Evolutionary conservation across 23 tunicate genomes (phyloP).

Genomic region (Oikopleura vanhoeffeni): DNA sequence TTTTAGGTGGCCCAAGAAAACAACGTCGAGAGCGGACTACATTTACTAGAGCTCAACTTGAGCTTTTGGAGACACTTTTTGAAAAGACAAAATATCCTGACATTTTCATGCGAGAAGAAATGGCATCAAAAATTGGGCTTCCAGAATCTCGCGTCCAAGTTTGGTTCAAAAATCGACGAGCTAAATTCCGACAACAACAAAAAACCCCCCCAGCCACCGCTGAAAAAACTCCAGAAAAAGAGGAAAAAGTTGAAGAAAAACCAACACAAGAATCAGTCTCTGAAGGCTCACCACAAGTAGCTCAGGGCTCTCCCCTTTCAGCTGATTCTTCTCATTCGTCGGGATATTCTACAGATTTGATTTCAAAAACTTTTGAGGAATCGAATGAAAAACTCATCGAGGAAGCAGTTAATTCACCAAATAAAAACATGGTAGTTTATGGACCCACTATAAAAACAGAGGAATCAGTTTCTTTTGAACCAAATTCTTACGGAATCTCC

Average conservation of each 20-base stretch:
- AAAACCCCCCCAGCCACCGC: background rate
- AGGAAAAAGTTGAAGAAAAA: background rate
- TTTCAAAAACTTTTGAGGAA: background rate
- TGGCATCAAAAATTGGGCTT: conserved; percentile 7
- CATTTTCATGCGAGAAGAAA: conserved; percentile 15
- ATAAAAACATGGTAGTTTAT: background rate
- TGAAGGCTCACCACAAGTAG: background rate
- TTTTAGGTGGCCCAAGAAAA: background rate
- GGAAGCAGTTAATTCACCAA: background rate
- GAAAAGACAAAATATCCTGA: conserved; percentile 15
- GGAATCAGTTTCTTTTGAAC: background rate
- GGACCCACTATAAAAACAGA: background rate
- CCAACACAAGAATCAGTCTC: background rate
- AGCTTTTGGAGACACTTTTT: background rate
- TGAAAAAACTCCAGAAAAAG: background rate
- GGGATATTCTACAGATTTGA: background rate
- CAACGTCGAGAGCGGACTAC: conserved; percentile 14
- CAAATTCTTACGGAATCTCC: background rate
- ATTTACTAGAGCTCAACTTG: conserved; percentile 7
- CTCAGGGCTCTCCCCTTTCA: background rate
- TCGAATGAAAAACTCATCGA: background rate
- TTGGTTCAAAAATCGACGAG: conserved; percentile 14
- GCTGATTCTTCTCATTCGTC: background rate
- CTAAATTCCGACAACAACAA: conserved; percentile 10
- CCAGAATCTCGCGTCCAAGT: conserved; percentile 14